Evolutionary conservation across 2,113 vertebrate species (phyloP).

Genomic region (Lathamus discolor): DNA sequence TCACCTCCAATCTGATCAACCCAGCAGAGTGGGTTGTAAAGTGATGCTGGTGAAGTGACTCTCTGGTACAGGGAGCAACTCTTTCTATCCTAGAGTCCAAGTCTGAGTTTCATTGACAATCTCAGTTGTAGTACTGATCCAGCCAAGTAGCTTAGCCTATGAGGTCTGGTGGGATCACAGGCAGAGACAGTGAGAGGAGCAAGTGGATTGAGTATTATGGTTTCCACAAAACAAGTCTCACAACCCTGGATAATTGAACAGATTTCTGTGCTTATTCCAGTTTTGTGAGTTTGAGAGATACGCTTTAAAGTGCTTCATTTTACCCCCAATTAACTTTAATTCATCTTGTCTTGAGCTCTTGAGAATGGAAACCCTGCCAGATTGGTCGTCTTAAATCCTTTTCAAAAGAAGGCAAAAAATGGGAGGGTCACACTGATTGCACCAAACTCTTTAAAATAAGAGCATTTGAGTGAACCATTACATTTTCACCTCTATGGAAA

Average conservation of each 20-base stretch:
- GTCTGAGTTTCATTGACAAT: background rate
- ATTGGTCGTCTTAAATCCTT: conserved; percentile 7
- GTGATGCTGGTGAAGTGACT: background rate
- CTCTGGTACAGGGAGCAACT: background rate
- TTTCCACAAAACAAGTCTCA: conserved; percentile 48
- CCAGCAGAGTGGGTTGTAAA: background rate
- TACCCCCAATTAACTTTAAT: conserved; percentile 61
- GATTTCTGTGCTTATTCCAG: conserved; percentile 35
- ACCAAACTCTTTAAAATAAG: conserved; percentile 55
- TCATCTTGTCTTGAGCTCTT: conserved; percentile 31
- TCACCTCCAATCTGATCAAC: background rate
- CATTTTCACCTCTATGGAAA: conserved; percentile 61
- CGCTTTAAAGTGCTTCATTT: conserved; percentile 46
- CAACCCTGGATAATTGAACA: conserved; percentile 16
- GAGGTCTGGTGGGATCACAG: background rate
- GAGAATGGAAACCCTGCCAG: conserved; percentile 22
- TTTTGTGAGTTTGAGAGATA: conserved; percentile 19
- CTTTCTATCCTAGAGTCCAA: background rate
- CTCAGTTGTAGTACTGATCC: background rate
- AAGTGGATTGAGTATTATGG: background rate
- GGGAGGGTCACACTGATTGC: conserved; percentile 37
- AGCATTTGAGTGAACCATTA: conserved; percentile 43
- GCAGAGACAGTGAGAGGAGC: background rate
- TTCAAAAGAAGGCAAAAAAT: background rate
- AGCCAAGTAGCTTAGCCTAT: background rate